Evolutionary conservation across 1,140 invertebrate species (phyloP).

Genomic region (Philotrypesis tridentata): DNA sequence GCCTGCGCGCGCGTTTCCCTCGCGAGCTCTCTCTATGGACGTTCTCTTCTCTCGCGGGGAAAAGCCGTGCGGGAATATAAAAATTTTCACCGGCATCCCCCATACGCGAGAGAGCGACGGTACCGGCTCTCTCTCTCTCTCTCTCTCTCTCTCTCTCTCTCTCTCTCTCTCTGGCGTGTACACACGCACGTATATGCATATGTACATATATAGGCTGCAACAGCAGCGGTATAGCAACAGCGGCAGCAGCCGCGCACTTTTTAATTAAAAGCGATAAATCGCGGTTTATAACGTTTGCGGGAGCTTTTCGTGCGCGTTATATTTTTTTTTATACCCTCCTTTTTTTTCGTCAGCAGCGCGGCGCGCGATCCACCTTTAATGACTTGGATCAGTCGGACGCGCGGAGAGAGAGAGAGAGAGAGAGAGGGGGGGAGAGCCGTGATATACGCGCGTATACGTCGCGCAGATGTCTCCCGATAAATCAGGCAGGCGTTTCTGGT

Average conservation of each 20-base stretch:
- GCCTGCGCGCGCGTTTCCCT: too few species aligned
- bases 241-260: conserved; percentile 25
- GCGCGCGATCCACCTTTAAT: background rate
- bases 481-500: conserved; percentile 46
- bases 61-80: background rate
- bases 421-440: too few species aligned
- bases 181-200: background rate
- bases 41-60: too few species aligned
- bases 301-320: background rate
- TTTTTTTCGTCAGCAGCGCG: too few species aligned
- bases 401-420: too few species aligned
- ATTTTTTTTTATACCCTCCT: background rate
- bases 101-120: background rate
- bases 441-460: conserved; percentile 15
- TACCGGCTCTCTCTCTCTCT: too few species aligned
- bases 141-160: too few species aligned
- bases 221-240: too few species aligned
- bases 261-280: conserved; percentile 45
- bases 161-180: too few species aligned
- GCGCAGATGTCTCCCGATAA: conserved; percentile 40
- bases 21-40: too few species aligned
- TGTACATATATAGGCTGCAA: too few species aligned
- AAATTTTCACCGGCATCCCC: background rate
- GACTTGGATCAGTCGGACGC: conserved; percentile 11
- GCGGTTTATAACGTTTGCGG: conserved; percentile 19